Conservation (phyloP, 2,888 invertebrate species). For the Kuschelorhynchus macadamiae region DNA sequence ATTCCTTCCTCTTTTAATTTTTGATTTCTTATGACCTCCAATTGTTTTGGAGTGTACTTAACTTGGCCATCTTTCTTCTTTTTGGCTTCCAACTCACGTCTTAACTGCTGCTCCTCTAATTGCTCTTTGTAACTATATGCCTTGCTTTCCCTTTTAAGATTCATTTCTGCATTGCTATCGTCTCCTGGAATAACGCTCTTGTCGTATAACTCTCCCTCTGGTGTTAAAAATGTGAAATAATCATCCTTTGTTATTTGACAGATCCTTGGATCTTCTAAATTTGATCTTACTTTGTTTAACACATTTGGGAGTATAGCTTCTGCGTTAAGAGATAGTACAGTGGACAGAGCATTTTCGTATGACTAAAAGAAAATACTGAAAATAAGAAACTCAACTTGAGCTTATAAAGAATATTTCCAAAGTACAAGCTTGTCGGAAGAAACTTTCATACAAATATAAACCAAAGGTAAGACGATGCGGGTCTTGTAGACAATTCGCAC, state of each 20-base stretch:
- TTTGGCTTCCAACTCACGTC: constrained; percentile 93
- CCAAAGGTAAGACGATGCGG: too few relatives aligned
- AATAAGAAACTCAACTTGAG: too few relatives aligned
- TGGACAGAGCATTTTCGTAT: constrained; percentile 81
- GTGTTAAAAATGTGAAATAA: constrained; percentile 85
- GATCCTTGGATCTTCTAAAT: constrained; percentile 77
- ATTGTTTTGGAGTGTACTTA: constrained; percentile 89
- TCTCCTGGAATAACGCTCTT: constrained; percentile 82
- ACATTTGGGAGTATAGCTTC: constrained; percentile 77
- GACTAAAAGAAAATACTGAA: constrained; percentile 64
- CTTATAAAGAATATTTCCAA: too few relatives aligned
- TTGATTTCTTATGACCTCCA: constrained; percentile 90
- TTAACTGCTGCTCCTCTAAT: constrained; percentile 91
- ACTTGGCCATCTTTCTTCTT: constrained; percentile 83
- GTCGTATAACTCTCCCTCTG: constrained; percentile 93
- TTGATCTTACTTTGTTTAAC: constrained; percentile 73
- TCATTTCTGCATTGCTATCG: constrained; percentile 72
- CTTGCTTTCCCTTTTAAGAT: constrained; percentile 95
- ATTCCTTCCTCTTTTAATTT: constrained; percentile 87
- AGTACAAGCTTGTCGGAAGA: too few relatives aligned
- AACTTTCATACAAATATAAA: too few relatives aligned
- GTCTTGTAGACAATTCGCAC: too few relatives aligned
- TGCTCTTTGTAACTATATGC: constrained; percentile 98
- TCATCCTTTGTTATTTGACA: constrained; percentile 83
- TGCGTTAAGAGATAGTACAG: constrained; percentile 77